phyloP scores from a whole-genome alignment of 2,113 vertebrate species.

The Atlantisia rogersi region DNA sequence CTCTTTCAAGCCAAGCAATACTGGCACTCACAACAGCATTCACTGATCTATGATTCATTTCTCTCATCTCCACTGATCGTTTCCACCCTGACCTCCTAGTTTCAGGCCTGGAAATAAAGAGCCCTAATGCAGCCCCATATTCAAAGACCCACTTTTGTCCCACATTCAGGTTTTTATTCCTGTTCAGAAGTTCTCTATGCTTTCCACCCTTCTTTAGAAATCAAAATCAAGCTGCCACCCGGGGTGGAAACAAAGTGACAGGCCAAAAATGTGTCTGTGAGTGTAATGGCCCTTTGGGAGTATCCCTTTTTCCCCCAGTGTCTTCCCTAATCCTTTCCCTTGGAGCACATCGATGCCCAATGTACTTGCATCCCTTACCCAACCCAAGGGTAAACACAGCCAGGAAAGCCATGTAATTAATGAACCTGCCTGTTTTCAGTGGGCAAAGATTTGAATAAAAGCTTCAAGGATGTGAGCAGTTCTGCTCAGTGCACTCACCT shows the following conservation, averaged over 20 bases:
- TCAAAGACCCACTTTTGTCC: conserved; percentile 49
- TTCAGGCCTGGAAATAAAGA: conserved; percentile 12
- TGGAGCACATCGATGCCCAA: background rate
- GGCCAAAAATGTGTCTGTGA: background rate
- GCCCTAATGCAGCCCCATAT: background rate
- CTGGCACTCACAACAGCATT: conserved; percentile 6
- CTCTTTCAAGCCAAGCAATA: background rate
- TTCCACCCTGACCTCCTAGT: conserved; percentile 49
- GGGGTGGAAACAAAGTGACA: background rate
- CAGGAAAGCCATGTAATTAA: background rate
- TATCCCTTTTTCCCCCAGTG: background rate
- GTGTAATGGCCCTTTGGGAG: background rate
- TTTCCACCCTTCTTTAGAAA: conserved; percentile 29
- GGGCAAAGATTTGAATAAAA: background rate
- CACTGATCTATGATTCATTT: conserved; percentile 10
- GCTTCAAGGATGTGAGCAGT: conserved; percentile 11
- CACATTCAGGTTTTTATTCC: conserved; percentile 17
- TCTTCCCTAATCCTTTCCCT: background rate
- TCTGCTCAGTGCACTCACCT: background rate
- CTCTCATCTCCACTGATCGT: conserved; percentile 17
- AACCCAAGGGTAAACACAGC: accelerated
- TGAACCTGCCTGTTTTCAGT: background rate
- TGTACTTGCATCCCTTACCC: background rate
- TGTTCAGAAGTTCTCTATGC: background rate
- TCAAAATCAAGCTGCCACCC: background rate